Evolutionary conservation across 37 sponge, comb jelly and placozoan species (phyloP), one percentile per base, ranked within the genome.

Genomic region (Petrosia ficiformis): DNA sequence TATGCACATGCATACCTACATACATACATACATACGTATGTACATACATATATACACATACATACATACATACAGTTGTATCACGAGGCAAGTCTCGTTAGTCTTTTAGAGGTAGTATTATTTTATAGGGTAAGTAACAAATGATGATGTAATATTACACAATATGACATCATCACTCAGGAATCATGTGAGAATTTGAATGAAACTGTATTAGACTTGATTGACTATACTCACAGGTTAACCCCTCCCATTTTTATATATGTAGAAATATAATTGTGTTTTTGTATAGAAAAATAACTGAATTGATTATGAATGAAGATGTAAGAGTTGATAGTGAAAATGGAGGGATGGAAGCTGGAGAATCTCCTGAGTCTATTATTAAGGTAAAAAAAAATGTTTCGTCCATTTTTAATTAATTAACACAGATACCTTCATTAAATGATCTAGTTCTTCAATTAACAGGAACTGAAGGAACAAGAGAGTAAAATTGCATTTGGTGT

Each of bases 141-240:
- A 75, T 22, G 48, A 1, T 1, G 37, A n/a, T 37, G 39, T 25
- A 5, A 1, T 10, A 19, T 19, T 2, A 30, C 21, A 3, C 34
- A 38, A 58, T 8, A 34, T 22, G 2, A 25, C 67, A 21, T 43
- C 36, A 4, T 37, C 34, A 11, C 1, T 34, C 40, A 86, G 93
- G 93, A 91, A 34, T 44, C 54, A 10, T 77, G 79, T 78, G 92
- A 87, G 44, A 63, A 65, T 76, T 76, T 35, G 4, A 86, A 84
- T 14, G 81, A 71, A 2, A 61, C 76, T 58, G 39, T 76, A 25
- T 39, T 87, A 58, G 93, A 92, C 37, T 59, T 92, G 26, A 57
- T 87, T n/a, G 93, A 92, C 59, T 92, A 92, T 43, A 84, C 89
- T 39, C 78, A 92, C 65, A 78, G 89, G 39, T 59, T 68, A 31